Conservation (phyloP, 2,113 vertebrate species). For the Tachuris rubrigastra region DNA sequence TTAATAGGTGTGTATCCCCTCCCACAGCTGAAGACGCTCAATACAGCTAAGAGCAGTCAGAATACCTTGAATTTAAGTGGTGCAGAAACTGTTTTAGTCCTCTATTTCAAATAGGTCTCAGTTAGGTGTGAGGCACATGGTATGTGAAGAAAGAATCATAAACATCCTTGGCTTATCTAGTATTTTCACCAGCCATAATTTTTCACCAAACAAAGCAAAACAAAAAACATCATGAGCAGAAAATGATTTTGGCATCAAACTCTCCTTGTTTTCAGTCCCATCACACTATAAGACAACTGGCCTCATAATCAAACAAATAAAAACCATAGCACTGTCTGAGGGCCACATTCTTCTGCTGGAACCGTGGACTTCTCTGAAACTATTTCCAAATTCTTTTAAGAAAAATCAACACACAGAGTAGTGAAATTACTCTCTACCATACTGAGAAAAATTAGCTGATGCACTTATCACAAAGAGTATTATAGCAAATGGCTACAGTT, state of each 20-base stretch:
- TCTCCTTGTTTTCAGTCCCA: neutral
- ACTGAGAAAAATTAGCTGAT: neutral
- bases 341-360: neutral
- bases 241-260: neutral
- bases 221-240: neutral
- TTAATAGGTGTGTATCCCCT: neutral
- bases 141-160: neutral
- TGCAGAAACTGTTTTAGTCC: neutral
- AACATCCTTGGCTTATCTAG: neutral
- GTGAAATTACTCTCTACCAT: neutral
- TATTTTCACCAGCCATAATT: neutral
- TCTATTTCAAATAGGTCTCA: neutral
- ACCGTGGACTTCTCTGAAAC: neutral
- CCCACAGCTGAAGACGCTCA: neutral
- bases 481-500: neutral
- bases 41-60: neutral
- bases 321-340: neutral
- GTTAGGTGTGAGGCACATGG: neutral
- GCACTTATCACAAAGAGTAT: neutral
- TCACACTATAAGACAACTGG: neutral
- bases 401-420: neutral
- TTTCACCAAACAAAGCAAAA: neutral
- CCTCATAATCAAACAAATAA: neutral
- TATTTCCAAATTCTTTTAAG: neutral
- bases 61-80: neutral